Base-by-base conservation (phyloP, 2,888 invertebrate species). In the Troilus luridus region DNA sequence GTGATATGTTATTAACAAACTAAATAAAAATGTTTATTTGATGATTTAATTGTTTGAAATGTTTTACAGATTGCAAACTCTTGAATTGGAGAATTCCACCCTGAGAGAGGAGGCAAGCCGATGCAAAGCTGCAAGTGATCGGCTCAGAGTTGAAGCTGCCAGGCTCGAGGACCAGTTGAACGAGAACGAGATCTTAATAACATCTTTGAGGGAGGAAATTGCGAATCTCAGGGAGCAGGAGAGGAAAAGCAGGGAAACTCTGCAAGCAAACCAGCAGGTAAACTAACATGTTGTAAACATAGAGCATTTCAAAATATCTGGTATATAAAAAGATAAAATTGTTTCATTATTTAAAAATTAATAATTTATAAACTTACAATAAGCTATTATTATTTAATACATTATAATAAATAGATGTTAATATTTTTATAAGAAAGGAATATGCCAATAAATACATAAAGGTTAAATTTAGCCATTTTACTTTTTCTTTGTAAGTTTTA, bases 41-140 rank as follows among this genome's bases (percentile, higher is more conserved):
- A 41, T 41, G 41, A 41, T 41, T 41, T 41, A 41, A 41, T 41
- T 41, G 41, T 41, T 41, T 41, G 41, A 14, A 27, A 27, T 72
- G 14, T 72, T 91, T 91, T 93, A 10, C 93, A 94, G 97, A 94
- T 94, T 97, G 92, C 96, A 96, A 93, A 95, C 96, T 54, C 95
- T 96, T 90, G 97, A 97, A 94, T 94, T 95, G 90, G 97, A 97
- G 94, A 95, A 96, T 92, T 94, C 95, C 77, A 95, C 95, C 92
- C 94, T 96, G 92, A 95, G 96, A 93, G 96, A 96, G 92, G 97
- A 97, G 94, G 95, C 95, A n/a, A 94, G 95, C 88, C 94, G 97
- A 92, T 95, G 96, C 93, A 95, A 96, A 89, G 94, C 95, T 27
- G 95, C 96, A 93, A 93, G 96, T 92, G 97, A 97, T 92, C 96